These are phyloP conservation scores for Pissodes strobi DNA, from an alignment of 1,140 invertebrate species.

Conservation along the genomic window DNA sequence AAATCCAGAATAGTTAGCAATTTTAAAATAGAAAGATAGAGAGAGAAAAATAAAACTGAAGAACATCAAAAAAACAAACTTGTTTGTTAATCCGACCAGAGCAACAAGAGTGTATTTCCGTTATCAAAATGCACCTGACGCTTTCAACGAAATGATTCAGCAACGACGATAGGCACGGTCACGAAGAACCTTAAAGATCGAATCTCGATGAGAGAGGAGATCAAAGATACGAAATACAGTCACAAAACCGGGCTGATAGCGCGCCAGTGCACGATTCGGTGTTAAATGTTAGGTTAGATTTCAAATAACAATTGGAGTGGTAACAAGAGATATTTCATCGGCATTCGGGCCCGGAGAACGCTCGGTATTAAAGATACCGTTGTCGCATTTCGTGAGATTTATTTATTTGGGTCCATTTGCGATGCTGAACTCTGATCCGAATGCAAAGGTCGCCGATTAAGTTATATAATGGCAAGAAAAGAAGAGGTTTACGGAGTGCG, in stretches of 20 bases:
- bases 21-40: no score
- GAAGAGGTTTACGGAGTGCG: neutral
- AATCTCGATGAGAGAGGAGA: conserved; percentile 31
- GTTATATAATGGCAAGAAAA: conserved; percentile 8
- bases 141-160: conserved; percentile 43
- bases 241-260: conserved; percentile 32
- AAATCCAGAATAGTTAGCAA: no score
- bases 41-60: no score
- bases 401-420: conserved; percentile 26
- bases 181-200: conserved; percentile 37
- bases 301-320: conserved; percentile 36
- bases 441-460: conserved; percentile 13
- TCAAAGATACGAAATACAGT: conserved; percentile 34
- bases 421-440: conserved; percentile 23
- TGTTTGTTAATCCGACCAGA: no score
- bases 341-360: conserved; percentile 3
- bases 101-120: conserved; percentile 27
- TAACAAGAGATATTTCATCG: conserved; percentile 35
- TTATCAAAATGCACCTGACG: conserved; percentile 41
- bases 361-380: conserved; percentile 33
- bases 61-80: no score
- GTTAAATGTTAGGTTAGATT: conserved; percentile 36
- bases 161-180: conserved; percentile 42
- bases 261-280: conserved; percentile 29
- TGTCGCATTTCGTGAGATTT: conserved; percentile 31